These are phyloP conservation scores for Schizopygopsis pylzovi DNA, from an alignment of 2,797 vertebrate species.

Conservation along the genomic window DNA sequence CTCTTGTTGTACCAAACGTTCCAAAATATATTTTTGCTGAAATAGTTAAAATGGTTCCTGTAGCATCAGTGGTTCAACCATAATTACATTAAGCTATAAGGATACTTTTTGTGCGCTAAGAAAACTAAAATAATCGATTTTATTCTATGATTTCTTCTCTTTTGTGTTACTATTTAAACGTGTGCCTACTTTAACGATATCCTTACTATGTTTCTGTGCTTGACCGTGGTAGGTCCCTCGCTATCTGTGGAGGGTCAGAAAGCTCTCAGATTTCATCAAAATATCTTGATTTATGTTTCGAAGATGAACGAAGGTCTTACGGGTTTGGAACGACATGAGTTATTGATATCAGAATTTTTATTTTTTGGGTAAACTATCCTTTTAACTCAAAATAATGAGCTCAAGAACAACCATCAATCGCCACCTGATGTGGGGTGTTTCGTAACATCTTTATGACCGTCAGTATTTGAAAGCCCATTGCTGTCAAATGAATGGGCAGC, in stretches of 20 bases:
- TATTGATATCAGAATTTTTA: neutral
- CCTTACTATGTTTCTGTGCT: too few relatives aligned
- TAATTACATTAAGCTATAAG: neutral
- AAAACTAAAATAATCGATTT: neutral
- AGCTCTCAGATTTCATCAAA: too few relatives aligned
- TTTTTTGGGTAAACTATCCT: neutral
- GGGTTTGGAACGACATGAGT: neutral
- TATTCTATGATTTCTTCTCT: neutral
- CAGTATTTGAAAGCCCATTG: conserved; percentile 21
- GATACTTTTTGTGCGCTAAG: neutral
- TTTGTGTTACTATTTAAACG: neutral
- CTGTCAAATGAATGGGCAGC: conserved; percentile 41
- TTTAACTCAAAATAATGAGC: neutral
- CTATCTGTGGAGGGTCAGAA: too few relatives aligned
- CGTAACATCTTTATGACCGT: conserved; percentile 40
- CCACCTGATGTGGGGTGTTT: conserved; percentile 9
- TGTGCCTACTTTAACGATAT: too few relatives aligned
- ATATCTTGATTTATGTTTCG: neutral
- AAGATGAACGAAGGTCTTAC: neutral
- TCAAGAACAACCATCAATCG: conserved; percentile 39
- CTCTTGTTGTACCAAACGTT: neutral
- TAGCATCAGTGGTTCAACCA: neutral
- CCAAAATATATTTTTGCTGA: neutral
- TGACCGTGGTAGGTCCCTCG: too few relatives aligned
- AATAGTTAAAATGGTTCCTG: neutral